Percentiles rank a stretch among this genome's conserved stretches.
These are phyloP conservation scores for Cataglyphis livida DNA, from an alignment of 2,888 invertebrate species.

Conservation along the genomic window DNA sequence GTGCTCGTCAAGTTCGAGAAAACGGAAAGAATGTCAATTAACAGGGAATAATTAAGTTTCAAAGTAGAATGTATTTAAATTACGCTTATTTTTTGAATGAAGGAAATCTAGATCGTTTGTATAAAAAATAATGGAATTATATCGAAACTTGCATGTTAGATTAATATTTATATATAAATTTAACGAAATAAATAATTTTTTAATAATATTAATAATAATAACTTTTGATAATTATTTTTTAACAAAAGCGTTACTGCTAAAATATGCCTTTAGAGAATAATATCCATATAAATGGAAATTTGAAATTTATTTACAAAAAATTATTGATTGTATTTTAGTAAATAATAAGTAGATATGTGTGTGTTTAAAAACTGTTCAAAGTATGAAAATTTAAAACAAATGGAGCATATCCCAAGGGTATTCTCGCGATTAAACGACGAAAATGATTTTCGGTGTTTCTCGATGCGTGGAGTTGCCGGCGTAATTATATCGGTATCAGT, in stretches of 20 bases:
- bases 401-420: not conserved
- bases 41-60: slow-evolving; percentile 20
- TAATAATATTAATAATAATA: not conserved
- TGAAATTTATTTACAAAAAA: not conserved
- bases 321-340: not conserved
- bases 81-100: not conserved
- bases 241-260: not conserved
- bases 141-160: not conserved
- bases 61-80: not conserved
- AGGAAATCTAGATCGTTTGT: not conserved
- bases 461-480: slow-evolving; percentile 37
- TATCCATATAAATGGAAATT: not conserved
- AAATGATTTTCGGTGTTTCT: slow-evolving; percentile 23
- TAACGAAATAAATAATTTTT: not conserved
- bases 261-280: not conserved
- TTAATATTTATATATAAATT: not conserved
- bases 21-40: slow-evolving; percentile 5
- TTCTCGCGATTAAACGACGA: slow-evolving; percentile 21
- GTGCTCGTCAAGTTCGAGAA: not conserved
- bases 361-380: not conserved
- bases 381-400: not conserved
- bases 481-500: slow-evolving; percentile 51
- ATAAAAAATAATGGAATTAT: not conserved
- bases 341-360: not conserved
- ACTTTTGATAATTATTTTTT: not conserved